Percentiles rank a stretch among this genome's conserved stretches.
Evolutionary conservation across 2,888 invertebrate species (phyloP).

Genomic region (Spodoptera picta): DNA sequence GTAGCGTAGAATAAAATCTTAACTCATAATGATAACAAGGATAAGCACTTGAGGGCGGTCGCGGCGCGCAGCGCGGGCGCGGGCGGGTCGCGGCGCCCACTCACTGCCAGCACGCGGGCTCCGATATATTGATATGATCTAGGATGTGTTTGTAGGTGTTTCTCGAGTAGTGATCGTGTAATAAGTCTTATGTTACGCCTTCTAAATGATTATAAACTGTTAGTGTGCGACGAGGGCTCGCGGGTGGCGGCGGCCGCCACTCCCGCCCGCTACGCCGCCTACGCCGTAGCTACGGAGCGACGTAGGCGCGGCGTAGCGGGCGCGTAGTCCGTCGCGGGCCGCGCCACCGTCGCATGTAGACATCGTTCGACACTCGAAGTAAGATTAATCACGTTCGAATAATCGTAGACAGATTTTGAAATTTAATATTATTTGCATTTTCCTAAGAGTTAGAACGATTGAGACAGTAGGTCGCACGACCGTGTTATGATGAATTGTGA

Average conservation of each 20-base stretch:
- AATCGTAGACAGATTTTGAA: conserved; percentile 87
- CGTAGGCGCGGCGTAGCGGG: conserved; percentile 59
- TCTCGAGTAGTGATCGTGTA: conserved; percentile 87
- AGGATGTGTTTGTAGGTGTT: conserved; percentile 87
- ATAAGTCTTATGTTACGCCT: conserved; percentile 87
- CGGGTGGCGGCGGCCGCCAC: conserved; percentile 49
- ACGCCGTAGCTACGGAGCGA: conserved; percentile 61
- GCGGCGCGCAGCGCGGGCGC: conserved; percentile 50
- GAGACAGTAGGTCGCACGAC: conserved; percentile 88
- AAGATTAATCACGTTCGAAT: conserved; percentile 86
- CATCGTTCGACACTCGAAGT: conserved; percentile 83
- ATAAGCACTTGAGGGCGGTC: conserved; percentile 68
- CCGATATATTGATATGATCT: conserved; percentile 88
- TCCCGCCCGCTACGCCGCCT: conserved; percentile 45
- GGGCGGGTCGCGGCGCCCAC: conserved; percentile 63
- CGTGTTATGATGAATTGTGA: conserved; percentile 87
- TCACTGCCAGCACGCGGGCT: conserved; percentile 79
- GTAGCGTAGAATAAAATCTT: conserved; percentile 84
- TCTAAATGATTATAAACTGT: conserved; percentile 76
- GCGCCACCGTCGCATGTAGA: conserved; percentile 70
- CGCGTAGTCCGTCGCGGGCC: conserved; percentile 51
- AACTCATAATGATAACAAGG: conserved; percentile 74
- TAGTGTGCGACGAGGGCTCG: conserved; percentile 66
- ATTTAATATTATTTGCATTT: conserved; percentile 88
- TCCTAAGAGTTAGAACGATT: conserved; percentile 88